A percentile compares a stretch with the other conserved stretches of the same genome.
phyloP scores from a whole-genome alignment of 1,140 invertebrate genomes.

The Calephelis virginiensis region DNA sequence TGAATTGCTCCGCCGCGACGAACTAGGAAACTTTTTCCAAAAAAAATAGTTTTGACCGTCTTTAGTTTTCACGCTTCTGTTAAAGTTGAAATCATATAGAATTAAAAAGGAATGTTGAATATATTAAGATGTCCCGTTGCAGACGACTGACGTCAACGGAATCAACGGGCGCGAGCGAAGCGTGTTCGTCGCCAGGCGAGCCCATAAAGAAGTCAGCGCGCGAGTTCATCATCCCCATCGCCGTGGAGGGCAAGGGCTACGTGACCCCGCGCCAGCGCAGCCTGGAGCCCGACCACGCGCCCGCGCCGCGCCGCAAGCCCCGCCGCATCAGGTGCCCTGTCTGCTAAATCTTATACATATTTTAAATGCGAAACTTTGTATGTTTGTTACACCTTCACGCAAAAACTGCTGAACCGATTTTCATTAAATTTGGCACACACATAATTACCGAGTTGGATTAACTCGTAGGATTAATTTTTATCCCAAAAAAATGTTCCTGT shows the following conservation, averaged over 20 bases:
- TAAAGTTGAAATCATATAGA: too few species aligned
- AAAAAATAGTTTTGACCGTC: too few species aligned
- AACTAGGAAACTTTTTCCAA: too few species aligned
- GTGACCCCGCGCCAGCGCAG: slow-evolving; percentile 88
- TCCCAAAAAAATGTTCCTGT: too few species aligned
- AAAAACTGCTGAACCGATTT: too few species aligned
- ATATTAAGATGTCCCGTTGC: slow-evolving; percentile 16
- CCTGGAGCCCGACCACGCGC: slow-evolving; percentile 83
- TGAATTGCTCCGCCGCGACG: too few species aligned
- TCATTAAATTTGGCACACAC: too few species aligned
- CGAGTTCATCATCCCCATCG: slow-evolving; percentile 95
- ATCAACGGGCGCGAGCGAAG: slow-evolving; percentile 46
- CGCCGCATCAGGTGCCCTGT: slow-evolving; percentile 74
- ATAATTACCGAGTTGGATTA: too few species aligned
- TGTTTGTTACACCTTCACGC: too few species aligned
- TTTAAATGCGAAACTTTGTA: background rate
- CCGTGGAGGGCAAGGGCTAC: slow-evolving; percentile 91
- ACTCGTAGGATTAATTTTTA: too few species aligned
- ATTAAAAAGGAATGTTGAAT: too few species aligned
- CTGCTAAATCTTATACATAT: background rate
- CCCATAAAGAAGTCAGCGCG: slow-evolving; percentile 92
- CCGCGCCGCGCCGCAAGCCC: slow-evolving; percentile 64
- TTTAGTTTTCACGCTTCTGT: too few species aligned
- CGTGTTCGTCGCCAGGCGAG: slow-evolving; percentile 76
- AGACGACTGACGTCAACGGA: slow-evolving; percentile 61